phyloP scores from a whole-genome alignment of 2,888 invertebrate genomes.

The Coleophora deauratella region DNA sequence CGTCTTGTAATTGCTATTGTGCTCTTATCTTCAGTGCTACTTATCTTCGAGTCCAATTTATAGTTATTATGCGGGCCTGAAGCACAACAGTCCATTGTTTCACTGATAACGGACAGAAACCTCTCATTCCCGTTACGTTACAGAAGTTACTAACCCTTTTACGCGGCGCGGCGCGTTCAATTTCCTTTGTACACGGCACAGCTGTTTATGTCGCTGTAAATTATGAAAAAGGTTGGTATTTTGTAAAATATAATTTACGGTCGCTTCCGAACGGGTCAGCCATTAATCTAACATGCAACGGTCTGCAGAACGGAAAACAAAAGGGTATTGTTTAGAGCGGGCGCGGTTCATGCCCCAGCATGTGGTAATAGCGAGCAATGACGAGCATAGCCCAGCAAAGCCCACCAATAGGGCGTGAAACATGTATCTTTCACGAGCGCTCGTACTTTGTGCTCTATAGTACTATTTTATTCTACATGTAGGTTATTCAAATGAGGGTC shows the following conservation, averaged over 20 bases:
- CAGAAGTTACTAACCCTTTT: background rate
- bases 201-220: slow-evolving; percentile 5
- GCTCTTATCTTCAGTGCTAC: slow-evolving; percentile 35
- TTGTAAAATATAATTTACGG: slow-evolving; percentile 29
- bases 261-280: slow-evolving; percentile 24
- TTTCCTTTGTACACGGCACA: too few species aligned
- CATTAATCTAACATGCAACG: slow-evolving; percentile 30
- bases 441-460: too few species aligned
- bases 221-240: slow-evolving; percentile 5
- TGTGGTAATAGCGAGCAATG: background rate
- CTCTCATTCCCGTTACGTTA: slow-evolving; percentile 23
- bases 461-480: slow-evolving; percentile 4
- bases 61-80: slow-evolving; percentile 43
- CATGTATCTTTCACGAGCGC: slow-evolving; percentile 1
- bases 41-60: slow-evolving; percentile 42
- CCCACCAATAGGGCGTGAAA: slow-evolving; percentile 7
- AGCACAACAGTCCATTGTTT: slow-evolving; percentile 38
- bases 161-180: too few species aligned
- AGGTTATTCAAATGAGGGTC: slow-evolving; percentile 10
- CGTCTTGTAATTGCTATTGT: slow-evolving; percentile 46
- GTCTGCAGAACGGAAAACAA: slow-evolving; percentile 30
- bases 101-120: slow-evolving; percentile 29
- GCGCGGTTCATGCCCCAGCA: slow-evolving; percentile 1
- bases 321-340: slow-evolving; percentile 35
- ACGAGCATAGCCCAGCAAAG: background rate